phyloP scores from a whole-genome alignment of 2,113 vertebrate species.

The Oryzias celebensis region DNA sequence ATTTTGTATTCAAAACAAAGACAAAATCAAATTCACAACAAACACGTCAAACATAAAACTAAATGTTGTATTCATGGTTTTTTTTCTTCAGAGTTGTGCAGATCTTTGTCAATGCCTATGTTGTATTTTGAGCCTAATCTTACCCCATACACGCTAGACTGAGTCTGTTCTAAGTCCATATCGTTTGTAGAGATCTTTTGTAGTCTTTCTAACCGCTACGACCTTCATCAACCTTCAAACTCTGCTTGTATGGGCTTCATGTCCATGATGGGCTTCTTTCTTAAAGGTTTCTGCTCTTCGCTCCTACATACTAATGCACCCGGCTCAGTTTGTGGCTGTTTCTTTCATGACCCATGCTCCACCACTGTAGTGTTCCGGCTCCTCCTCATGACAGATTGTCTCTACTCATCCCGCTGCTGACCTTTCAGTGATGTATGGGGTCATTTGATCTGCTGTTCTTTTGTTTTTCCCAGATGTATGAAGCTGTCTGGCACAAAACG shows the following conservation, averaged over 20 bases:
- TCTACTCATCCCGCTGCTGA: neutral
- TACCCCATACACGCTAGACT: neutral
- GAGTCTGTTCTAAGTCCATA: neutral
- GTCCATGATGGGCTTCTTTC: neutral
- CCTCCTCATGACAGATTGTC: neutral
- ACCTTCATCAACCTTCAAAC: neutral
- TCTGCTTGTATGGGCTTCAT: neutral
- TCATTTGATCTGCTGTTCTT: constrained; percentile 18
- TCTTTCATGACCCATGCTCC: neutral
- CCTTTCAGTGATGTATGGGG: constrained; percentile 52
- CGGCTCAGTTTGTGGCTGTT: neutral
- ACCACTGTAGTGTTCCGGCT: neutral
- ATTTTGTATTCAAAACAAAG: too few species aligned
- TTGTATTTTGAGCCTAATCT: neutral
- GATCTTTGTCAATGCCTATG: neutral
- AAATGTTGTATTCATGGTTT: too few species aligned
- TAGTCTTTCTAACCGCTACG: neutral
- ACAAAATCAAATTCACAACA: too few species aligned
- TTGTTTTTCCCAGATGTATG: constrained; percentile 39
- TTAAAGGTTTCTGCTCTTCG: constrained; percentile 26
- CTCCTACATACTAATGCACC: constrained; percentile 37
- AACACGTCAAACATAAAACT: too few species aligned
- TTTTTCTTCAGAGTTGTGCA: too few species aligned
- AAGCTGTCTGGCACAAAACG: constrained; percentile 8
- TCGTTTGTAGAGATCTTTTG: neutral